Evolutionary conservation across 2,888 invertebrate genomes (phyloP).

Genomic region (Dromius quadrimaculatus): DNA sequence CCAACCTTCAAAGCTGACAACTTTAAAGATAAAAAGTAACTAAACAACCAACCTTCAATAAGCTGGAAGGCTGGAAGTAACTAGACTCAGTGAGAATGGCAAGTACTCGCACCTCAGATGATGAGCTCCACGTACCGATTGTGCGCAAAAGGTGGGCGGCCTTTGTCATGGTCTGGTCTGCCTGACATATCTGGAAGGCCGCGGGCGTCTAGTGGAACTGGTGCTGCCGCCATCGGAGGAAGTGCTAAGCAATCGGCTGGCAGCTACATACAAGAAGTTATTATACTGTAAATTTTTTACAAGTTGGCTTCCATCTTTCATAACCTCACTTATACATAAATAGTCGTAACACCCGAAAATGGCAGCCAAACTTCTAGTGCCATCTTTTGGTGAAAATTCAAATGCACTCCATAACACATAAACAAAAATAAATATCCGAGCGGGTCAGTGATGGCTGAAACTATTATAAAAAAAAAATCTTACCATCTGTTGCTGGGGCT

Average conservation of each 20-base stretch:
- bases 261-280: slow-evolving; percentile 62
- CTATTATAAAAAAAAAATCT: slow-evolving; percentile 48
- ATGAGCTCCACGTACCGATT: slow-evolving; percentile 65
- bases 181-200: slow-evolving; percentile 60
- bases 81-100: slow-evolving; percentile 4
- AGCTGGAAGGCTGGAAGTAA: not conserved
- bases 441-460: no score
- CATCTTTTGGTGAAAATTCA: no score
- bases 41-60: not conserved
- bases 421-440: no score
- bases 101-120: slow-evolving; percentile 58
- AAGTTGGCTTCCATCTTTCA: no score
- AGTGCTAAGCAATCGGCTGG: slow-evolving; percentile 64
- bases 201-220: slow-evolving; percentile 62
- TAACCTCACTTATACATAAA: no score
- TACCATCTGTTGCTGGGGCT: slow-evolving; percentile 65
- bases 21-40: slow-evolving; percentile 1
- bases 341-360: no score
- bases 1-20: not conserved
- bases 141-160: slow-evolving; percentile 60
- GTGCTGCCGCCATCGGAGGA: slow-evolving; percentile 60
- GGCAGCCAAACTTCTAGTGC: no score
- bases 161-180: slow-evolving; percentile 61
- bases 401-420: no score
- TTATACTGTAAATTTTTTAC: no score